phyloP scores from a whole-genome alignment of 2,113 vertebrate genomes.

The Pangasianodon hypophthalmus region DNA sequence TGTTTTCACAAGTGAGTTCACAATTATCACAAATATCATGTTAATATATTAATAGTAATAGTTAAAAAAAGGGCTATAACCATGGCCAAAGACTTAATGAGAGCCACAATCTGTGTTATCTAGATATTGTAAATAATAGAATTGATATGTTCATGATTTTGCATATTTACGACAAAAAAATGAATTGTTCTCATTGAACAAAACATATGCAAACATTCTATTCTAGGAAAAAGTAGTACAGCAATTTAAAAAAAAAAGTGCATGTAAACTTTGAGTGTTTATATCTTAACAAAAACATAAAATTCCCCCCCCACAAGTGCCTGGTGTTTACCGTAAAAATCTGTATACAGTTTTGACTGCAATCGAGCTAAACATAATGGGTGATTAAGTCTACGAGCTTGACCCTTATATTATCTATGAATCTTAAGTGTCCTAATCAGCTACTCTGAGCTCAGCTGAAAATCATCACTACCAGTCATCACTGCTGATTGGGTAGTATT shows the following conservation, averaged over 20 bases:
- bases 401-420: neutral
- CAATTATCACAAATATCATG: neutral
- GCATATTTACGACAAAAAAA: neutral
- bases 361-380: neutral
- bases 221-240: too few species aligned
- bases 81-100: neutral
- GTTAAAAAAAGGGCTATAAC: too few species aligned
- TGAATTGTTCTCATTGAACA: too few species aligned
- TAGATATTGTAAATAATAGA: neutral
- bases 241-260: neutral
- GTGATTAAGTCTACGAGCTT: neutral
- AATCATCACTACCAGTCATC: neutral
- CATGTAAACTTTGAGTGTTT: neutral
- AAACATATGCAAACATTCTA: too few species aligned
- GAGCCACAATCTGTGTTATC: neutral
- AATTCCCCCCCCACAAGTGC: too few species aligned
- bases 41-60: neutral
- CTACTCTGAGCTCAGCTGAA: neutral
- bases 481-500: neutral
- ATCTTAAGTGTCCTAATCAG: neutral
- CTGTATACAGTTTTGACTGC: neutral
- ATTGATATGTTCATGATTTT: neutral
- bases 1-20: neutral
- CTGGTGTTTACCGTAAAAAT: neutral
- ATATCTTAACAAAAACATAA: too few species aligned